These are phyloP conservation scores for Ryuthela nishihirai DNA, from an alignment of 2,888 invertebrate genomes.

Conservation along the genomic window DNA sequence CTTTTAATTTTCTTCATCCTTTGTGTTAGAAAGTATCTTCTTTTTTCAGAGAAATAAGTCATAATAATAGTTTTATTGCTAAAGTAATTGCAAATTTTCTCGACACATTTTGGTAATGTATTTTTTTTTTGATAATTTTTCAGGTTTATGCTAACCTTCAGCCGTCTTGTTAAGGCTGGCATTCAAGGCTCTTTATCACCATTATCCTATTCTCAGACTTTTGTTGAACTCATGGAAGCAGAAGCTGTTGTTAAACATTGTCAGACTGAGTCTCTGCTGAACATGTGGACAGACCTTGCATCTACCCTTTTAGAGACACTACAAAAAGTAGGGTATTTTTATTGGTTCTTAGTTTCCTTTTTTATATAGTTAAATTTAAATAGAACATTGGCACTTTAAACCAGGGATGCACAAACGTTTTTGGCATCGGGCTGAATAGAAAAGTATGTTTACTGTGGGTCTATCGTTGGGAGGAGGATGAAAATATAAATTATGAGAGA, in stretches of 20 bases:
- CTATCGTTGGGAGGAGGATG: too few relatives aligned
- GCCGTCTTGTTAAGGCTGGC: slow-evolving; percentile 20
- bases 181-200: slow-evolving; percentile 24
- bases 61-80: too few relatives aligned
- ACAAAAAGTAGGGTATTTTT: slow-evolving; percentile 17
- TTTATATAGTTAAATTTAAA: not conserved
- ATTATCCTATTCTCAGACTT: slow-evolving; percentile 13
- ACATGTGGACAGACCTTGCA: slow-evolving; percentile 27
- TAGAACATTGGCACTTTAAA: not conserved
- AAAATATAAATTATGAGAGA: too few relatives aligned
- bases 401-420: too few relatives aligned
- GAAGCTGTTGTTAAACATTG: not conserved
- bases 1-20: too few relatives aligned
- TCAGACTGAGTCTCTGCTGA: slow-evolving; percentile 15
- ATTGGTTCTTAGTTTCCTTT: not conserved
- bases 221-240: slow-evolving; percentile 7
- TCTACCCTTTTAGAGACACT: slow-evolving; percentile 13
- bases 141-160: slow-evolving; percentile 18
- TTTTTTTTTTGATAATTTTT: not conserved
- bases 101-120: too few relatives aligned
- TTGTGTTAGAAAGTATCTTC: too few relatives aligned
- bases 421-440: too few relatives aligned
- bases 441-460: too few relatives aligned
- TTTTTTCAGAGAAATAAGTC: too few relatives aligned
- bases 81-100: too few relatives aligned